phyloP scores from a whole-genome alignment of 2,113 vertebrate genomes.

The Sciurus niger region DNA sequence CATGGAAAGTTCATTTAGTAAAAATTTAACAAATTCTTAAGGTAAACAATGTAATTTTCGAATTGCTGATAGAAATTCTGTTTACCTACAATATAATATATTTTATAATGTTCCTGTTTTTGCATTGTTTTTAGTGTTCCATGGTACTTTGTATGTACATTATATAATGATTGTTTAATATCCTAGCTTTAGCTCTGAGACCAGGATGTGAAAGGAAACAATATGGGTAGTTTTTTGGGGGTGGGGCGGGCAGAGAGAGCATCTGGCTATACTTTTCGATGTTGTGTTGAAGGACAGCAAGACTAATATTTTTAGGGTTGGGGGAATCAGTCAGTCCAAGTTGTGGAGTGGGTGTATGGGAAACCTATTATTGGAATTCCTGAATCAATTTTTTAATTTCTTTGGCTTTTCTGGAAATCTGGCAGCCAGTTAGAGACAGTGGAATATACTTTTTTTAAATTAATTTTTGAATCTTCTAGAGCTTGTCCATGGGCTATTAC shows the following conservation, averaged over 20 bases:
- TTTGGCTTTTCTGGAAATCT: conserved; percentile 51
- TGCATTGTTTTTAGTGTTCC: not conserved
- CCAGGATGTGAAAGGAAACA: not conserved
- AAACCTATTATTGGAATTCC: not conserved
- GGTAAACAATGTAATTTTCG: not conserved
- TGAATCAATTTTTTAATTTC: not conserved
- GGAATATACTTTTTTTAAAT: not conserved
- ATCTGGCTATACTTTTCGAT: not conserved
- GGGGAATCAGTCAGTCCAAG: not conserved
- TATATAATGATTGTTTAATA: not conserved
- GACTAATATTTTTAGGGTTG: not conserved
- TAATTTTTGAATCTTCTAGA: not conserved
- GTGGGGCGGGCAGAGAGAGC: not conserved
- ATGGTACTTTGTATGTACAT: not conserved
- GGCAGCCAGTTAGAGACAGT: conserved; percentile 34
- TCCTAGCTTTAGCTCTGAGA: not conserved
- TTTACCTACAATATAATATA: not conserved
- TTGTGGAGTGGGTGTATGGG: not conserved
- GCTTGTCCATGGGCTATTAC: not conserved
- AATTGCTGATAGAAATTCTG: conserved; percentile 9
- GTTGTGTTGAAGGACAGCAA: not conserved
- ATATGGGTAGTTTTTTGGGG: not conserved
- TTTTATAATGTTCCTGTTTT: not conserved
- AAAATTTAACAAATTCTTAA: conserved; percentile 40
- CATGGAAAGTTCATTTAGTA: conserved; percentile 16